phyloP scores from a whole-genome alignment of 2,888 invertebrate genomes.

The Linyphia triangularis region DNA sequence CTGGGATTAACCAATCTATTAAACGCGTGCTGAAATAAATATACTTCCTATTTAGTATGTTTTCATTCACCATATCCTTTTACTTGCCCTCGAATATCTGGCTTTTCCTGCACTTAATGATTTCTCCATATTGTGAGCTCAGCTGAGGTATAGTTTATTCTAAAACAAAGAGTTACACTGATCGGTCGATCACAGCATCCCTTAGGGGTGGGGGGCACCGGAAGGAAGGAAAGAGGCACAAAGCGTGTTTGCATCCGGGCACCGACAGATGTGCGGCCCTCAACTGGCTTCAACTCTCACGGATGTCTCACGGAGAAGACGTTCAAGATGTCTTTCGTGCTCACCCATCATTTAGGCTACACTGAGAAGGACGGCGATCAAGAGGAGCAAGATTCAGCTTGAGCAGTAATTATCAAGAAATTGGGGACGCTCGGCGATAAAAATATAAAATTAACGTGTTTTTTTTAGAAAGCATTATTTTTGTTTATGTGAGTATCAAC shows the following conservation, averaged over 20 bases:
- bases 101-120: no score
- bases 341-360: not conserved
- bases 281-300: conserved; percentile 19
- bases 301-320: not conserved
- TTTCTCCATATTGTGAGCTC: no score
- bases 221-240: conserved; percentile 57
- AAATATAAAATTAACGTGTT: not conserved
- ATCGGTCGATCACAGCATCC: not conserved
- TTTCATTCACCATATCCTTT: no score
- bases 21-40: no score
- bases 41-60: no score
- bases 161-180: not conserved
- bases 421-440: not conserved
- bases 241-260: conserved; percentile 59
- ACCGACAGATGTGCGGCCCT: conserved; percentile 44
- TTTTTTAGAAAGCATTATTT: not conserved
- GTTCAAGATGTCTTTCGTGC: not conserved
- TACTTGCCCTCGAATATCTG: no score
- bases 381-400: not conserved
- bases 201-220: conserved; percentile 25
- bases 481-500: not conserved
- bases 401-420: not conserved
- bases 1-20: no score
- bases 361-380: not conserved
- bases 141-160: no score